Evolutionary conservation across 2,888 invertebrate species (phyloP), one percentile per base, ranked within the genome.

Genomic region (Drosophila borborema): DNA sequence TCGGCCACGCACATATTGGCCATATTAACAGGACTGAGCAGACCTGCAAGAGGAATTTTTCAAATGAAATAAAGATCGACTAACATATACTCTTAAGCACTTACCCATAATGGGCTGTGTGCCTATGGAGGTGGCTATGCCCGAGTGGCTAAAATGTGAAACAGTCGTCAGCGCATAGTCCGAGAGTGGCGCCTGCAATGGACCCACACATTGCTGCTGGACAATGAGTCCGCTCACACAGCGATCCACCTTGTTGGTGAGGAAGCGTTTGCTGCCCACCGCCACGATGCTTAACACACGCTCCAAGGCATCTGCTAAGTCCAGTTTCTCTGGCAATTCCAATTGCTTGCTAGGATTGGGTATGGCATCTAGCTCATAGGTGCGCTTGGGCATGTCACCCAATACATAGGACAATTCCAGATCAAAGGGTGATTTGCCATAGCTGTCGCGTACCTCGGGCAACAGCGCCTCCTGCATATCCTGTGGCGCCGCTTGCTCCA

Each of bases 161-260:
- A 99, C 94, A 0, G 98, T 97, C 7, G 96, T 96, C 56, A 99
- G 96, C 1, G 98, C 99, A 71, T 97, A 98, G 93, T 99, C 98
- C 0, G 99, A 97, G 6, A 99, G 94, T 0, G 99, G 99, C 0
- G 98, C 98, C 92, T 99, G 99, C 1, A 99, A 93, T 0, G 99
- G 99, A 0, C 99, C 99, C 31, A 99, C 98, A 92, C 99, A 99
- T 92, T 99, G 99, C 91, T 99, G 99, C 92, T 99, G 99, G 0
- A 98, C 99, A 65, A 99, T 95, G 18, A 99, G 94, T 1, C 99
- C 99, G 2, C 98, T 97, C 10, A 99, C 99, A 91, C 98, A 99
- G 48, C 99, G 95, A 92, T 97, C 97, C 18, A 99, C 99, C 95
- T 99, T 99, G 91, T 97, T 99, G 0, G 98, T 99, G 48, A 99